Conservation (phyloP, 2,113 vertebrate species). For the Sterrhoptilus dennistouni region DNA sequence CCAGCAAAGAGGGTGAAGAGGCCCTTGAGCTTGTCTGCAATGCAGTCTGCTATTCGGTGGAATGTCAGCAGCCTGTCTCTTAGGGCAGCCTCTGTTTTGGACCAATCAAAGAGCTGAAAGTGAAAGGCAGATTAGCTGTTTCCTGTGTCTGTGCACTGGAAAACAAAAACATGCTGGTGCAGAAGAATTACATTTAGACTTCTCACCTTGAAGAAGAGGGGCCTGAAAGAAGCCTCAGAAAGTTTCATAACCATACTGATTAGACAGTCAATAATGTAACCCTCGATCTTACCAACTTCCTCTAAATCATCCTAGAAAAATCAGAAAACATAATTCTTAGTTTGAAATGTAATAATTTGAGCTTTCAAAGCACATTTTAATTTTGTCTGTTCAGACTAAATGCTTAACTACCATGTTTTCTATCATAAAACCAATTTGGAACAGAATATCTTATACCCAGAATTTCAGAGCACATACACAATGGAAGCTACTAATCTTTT, state of each 20-base stretch:
- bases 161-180: background rate
- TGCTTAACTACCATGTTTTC: background rate
- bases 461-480: background rate
- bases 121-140: background rate
- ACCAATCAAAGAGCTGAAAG: conserved; percentile 92
- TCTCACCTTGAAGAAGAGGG: conserved; percentile 94
- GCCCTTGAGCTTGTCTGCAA: conserved; percentile 89
- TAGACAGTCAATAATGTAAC: conserved; percentile 84
- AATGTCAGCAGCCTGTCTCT: conserved; percentile 89
- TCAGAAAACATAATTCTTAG: background rate
- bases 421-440: background rate
- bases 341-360: background rate
- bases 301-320: conserved; percentile 82
- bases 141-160: background rate
- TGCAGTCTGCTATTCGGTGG: conserved; percentile 79
- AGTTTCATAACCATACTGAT: conserved; percentile 94
- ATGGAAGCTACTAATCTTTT: background rate
- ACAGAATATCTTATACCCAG: background rate
- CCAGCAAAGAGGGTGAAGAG: conserved; percentile 94
- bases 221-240: conserved; percentile 92
- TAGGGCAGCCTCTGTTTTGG: conserved; percentile 76
- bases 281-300: conserved; percentile 80
- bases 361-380: background rate
- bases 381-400: background rate
- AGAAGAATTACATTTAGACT: background rate